Conservation (phyloP, 2,113 vertebrate species). For the Corydoras sp. region DNA sequence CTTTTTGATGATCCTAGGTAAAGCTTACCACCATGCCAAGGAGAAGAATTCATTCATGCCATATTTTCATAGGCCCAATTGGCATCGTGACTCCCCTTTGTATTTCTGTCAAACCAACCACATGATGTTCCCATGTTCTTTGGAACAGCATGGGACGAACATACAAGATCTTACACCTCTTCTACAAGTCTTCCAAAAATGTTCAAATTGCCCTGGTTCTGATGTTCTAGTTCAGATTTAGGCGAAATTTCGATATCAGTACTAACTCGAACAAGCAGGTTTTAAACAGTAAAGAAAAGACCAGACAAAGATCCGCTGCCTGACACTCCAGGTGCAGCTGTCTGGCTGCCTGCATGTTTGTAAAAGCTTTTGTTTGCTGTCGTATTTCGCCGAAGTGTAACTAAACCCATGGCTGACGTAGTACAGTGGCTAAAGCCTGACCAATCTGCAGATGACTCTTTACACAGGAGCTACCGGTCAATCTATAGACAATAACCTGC, state of each 20-base stretch:
- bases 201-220: not conserved
- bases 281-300: slow-evolving; percentile 3
- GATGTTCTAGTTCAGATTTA: not conserved
- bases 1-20: slow-evolving; percentile 31
- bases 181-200: not conserved
- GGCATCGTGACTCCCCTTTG: slow-evolving; percentile 20
- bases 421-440: slow-evolving; percentile 27
- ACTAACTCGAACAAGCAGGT: slow-evolving; percentile 12
- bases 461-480: not conserved
- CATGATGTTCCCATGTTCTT: too few species aligned
- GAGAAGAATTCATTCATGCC: slow-evolving; percentile 30
- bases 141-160: not conserved
- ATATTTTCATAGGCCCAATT: slow-evolving; percentile 41
- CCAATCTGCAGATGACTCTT: slow-evolving; percentile 16
- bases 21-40: slow-evolving; percentile 34
- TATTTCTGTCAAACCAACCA: slow-evolving; percentile 44
- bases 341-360: slow-evolving; percentile 1
- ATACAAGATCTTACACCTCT: not conserved
- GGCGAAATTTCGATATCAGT: not conserved
- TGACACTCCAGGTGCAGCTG: slow-evolving; percentile 3
- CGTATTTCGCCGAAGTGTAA: not conserved
- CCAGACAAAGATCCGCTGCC: not conserved
- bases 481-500: not conserved
- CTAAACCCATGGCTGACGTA: slow-evolving; percentile 21
- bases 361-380: slow-evolving; percentile 2